Evolutionary conservation across 2,888 invertebrate genomes (phyloP), one percentile per base, ranked within the genome.

Genomic region (Masnerella sp.): DNA sequence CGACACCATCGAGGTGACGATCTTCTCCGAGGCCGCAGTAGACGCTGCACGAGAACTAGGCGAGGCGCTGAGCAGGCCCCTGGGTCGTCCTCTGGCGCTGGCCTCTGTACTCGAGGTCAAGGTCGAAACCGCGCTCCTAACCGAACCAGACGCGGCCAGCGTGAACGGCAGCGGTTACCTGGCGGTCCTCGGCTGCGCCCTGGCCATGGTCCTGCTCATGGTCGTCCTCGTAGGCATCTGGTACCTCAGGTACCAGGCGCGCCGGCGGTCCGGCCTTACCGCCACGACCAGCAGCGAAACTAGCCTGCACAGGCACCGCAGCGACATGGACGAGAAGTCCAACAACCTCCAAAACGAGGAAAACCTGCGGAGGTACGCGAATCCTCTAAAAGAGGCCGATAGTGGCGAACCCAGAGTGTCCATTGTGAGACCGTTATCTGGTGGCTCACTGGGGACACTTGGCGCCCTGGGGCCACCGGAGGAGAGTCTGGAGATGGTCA

Each of bases 291-390:
- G 84, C 72, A 87, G 87, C 77, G 87, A 87, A 58, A 87, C 86
- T 0, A 84, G 87, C 25, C 54, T 87, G 52, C 87, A 87, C 62
- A 88, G 91, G 78, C 91, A 91, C 81, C 92, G 93, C 83, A 94
- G 95, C 83, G 95, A 87, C 62, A 77, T 87, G 18, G 87, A 95
- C 83, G 95, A 96, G 83, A 96, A 96, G 86, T 94, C 96, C 2
- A 96, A 96, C 87, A 96, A 96, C 87, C 88, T 95, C 67, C 96
- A 96, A 88, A 96, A 96, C 87, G 95, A 96, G 85, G 96, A 96
- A 88, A 96, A 96, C 85, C 89, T 96, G 67, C 90, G 96, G 54
- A 91, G 95, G 76, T 95, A 94, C 88, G 92, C 93, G 42, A 95
- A 95, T 88, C 94, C 95, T 2, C 88, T 95, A 65, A 94, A 93